Conservation (phyloP, 2,797 vertebrate genomes). For the Characodon lateralis region DNA sequence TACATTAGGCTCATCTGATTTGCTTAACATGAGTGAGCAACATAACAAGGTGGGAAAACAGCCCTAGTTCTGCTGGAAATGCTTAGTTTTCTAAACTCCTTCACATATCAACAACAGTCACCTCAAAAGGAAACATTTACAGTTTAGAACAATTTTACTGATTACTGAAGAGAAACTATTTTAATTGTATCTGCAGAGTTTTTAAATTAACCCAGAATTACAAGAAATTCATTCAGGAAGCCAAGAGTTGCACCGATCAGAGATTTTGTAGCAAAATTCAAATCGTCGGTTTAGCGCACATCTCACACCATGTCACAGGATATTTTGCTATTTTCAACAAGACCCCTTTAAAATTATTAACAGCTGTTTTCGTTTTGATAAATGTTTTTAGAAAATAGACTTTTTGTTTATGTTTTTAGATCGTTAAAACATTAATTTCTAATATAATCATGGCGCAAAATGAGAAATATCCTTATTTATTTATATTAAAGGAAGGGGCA, state of each 20-base stretch:
- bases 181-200: background rate
- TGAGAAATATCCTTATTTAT: background rate
- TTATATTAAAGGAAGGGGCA: background rate
- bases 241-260: background rate
- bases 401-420: background rate
- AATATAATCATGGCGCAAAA: too few relatives aligned
- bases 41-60: background rate
- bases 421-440: background rate
- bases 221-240: background rate
- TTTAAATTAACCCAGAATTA: background rate
- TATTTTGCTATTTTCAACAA: background rate
- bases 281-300: too few relatives aligned
- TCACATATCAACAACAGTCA: background rate
- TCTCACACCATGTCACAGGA: background rate
- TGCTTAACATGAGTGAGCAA: background rate
- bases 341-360: background rate
- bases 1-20: conserved; percentile 9
- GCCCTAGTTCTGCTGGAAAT: background rate
- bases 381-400: background rate
- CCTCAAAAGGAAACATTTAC: background rate
- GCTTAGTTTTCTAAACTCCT: background rate
- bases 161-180: background rate
- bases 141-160: background rate
- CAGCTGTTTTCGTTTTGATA: background rate
- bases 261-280: background rate